Conservation (phyloP, 2,797 vertebrate genomes). For the Pempheris klunzingeri region DNA sequence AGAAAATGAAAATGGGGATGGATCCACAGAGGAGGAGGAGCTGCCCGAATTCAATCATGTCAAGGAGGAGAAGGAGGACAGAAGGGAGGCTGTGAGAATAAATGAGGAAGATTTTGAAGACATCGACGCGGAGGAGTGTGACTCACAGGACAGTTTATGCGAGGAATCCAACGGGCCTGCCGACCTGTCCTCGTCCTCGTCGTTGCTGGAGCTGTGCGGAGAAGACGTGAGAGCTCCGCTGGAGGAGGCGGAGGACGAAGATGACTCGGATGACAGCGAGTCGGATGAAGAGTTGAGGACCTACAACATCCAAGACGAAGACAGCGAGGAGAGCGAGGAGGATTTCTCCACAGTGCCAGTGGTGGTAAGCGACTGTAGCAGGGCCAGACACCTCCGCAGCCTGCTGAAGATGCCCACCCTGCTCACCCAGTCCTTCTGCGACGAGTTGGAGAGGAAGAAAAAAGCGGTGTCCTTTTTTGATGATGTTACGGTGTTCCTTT, state of each 20-base stretch:
- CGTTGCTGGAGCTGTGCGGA: slow-evolving; percentile 77
- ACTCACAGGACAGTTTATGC: slow-evolving; percentile 74
- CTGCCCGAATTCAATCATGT: slow-evolving; percentile 86
- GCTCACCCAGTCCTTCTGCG: slow-evolving; percentile 88
- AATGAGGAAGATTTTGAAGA: slow-evolving; percentile 81
- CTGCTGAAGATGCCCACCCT: slow-evolving; percentile 94
- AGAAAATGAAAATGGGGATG: slow-evolving; percentile 89
- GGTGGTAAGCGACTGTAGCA: slow-evolving; percentile 93
- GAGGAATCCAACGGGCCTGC: slow-evolving; percentile 71
- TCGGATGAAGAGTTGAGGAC: slow-evolving; percentile 95
- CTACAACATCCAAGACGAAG: slow-evolving; percentile 95
- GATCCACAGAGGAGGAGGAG: slow-evolving; percentile 90
- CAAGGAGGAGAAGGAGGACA: slow-evolving; percentile 62
- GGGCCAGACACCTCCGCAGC: slow-evolving; percentile 90
- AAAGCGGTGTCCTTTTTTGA: slow-evolving; percentile 98
- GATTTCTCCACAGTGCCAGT: slow-evolving; percentile 87
- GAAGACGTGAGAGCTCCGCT: slow-evolving; percentile 82
- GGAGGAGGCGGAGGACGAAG: slow-evolving; percentile 88
- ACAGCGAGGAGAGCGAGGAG: slow-evolving; percentile 93
- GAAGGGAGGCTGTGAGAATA: slow-evolving; percentile 53
- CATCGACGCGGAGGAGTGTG: slow-evolving; percentile 77
- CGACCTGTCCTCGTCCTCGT: slow-evolving; percentile 80
- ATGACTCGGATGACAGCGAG: slow-evolving; percentile 95
- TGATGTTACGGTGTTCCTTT: slow-evolving; percentile 97
- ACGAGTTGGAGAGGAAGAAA: slow-evolving; percentile 94